Conservation (phyloP, 2,888 invertebrate species). For the Choristoneura rosaceana region DNA sequence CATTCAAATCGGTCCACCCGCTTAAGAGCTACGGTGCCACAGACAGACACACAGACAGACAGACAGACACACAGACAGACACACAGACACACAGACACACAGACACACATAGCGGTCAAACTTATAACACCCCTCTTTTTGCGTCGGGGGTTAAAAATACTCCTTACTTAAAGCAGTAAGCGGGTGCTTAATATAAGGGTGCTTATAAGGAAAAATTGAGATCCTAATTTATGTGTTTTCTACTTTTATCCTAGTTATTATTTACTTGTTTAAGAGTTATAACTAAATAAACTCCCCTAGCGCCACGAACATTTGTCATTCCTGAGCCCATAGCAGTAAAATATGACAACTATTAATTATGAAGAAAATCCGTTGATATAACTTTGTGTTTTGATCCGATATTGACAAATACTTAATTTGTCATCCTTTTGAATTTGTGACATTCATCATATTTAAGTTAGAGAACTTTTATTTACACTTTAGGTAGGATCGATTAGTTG, state of each 20-base stretch:
- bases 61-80: too few species aligned
- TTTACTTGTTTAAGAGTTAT: neutral
- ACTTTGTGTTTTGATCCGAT: slow-evolving; percentile 13
- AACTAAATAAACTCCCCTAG: neutral
- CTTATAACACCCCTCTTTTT: too few species aligned
- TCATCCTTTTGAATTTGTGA: slow-evolving; percentile 9
- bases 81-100: too few species aligned
- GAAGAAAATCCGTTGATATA: slow-evolving; percentile 5
- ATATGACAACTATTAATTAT: slow-evolving; percentile 17
- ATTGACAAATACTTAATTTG: slow-evolving; percentile 20
- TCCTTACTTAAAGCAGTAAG: too few species aligned
- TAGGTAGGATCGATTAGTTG: slow-evolving; percentile 16
- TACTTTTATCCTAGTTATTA: neutral
- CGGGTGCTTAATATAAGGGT: too few species aligned
- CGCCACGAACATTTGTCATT: neutral
- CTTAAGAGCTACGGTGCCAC: too few species aligned
- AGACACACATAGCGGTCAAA: too few species aligned
- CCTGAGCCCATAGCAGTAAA: slow-evolving; percentile 2
- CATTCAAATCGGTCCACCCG: too few species aligned
- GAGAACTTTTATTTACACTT: slow-evolving; percentile 6
- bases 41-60: too few species aligned
- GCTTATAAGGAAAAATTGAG: too few species aligned
- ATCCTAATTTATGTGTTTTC: too few species aligned
- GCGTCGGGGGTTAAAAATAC: too few species aligned
- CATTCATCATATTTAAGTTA: neutral